Conservation (phyloP, 92 coral and sea anemone genomes). For the Actinostola sp. region DNA sequence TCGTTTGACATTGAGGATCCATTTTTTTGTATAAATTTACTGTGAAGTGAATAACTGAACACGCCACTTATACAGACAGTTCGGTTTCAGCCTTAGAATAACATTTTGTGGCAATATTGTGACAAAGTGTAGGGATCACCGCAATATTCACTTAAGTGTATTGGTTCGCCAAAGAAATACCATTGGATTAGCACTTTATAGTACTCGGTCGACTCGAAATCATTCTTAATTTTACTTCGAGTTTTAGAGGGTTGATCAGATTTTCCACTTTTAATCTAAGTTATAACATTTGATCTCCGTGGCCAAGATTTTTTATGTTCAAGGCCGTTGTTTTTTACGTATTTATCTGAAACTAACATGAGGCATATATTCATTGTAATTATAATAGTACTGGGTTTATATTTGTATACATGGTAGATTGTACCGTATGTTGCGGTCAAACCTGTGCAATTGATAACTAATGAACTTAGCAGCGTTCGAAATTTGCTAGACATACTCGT, state of each 20-base stretch:
- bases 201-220: neutral
- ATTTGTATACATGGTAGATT: neutral
- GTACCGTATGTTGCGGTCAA: too few relatives aligned
- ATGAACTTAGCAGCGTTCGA: too few relatives aligned
- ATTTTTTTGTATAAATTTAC: neutral
- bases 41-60: neutral
- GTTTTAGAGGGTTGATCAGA: neutral
- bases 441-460: too few relatives aligned
- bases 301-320: neutral
- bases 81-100: neutral
- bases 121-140: neutral
- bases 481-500: too few relatives aligned
- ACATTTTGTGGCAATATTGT: slow-evolving; percentile 1
- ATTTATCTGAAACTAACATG: slow-evolving; percentile 9
- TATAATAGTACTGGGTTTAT: neutral
- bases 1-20: slow-evolving; percentile 50
- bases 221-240: neutral
- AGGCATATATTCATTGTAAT: too few relatives aligned
- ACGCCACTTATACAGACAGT: neutral
- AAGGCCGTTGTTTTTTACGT: slow-evolving; percentile 4
- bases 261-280: neutral
- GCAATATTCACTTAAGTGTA: neutral
- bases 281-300: neutral
- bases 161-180: neutral
- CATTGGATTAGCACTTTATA: neutral